Evolutionary conservation across 2,113 vertebrate species (phyloP).

Genomic region (Dasyprocta punctata): DNA sequence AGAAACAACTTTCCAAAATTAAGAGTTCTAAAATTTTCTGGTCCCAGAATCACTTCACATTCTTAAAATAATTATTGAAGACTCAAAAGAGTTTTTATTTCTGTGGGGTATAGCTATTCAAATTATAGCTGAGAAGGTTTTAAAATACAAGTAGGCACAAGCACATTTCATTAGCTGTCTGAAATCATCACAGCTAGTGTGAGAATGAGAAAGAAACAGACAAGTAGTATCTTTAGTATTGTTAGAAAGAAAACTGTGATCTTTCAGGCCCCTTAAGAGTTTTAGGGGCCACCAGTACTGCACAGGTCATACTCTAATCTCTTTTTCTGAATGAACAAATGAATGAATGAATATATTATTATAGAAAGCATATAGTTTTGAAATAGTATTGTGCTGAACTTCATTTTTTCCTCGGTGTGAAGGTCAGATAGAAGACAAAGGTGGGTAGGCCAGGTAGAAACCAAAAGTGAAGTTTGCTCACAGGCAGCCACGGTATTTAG

Average conservation of each 20-base stretch:
- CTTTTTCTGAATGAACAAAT: background rate
- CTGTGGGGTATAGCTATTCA: background rate
- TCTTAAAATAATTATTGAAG: slow-evolving; percentile 11
- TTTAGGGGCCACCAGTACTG: background rate
- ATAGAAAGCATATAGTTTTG: background rate
- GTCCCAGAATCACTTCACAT: background rate
- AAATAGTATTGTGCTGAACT: background rate
- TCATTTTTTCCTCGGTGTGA: background rate
- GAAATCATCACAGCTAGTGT: background rate
- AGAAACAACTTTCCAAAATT: slow-evolving; percentile 23
- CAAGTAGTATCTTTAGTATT: background rate
- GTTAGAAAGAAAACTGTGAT: background rate
- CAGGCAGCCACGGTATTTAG: background rate
- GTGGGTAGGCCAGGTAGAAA: background rate
- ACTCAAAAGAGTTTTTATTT: slow-evolving; percentile 27
- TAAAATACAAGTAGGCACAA: background rate
- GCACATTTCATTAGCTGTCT: background rate
- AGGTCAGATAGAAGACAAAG: background rate
- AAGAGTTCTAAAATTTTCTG: background rate
- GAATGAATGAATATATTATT: background rate
- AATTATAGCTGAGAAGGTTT: background rate
- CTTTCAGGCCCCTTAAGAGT: background rate
- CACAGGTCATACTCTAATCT: background rate
- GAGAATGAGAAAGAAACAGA: background rate
- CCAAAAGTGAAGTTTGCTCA: background rate